phyloP scores from a whole-genome alignment of 2,888 invertebrate genomes.

The Heliconius erato region DNA sequence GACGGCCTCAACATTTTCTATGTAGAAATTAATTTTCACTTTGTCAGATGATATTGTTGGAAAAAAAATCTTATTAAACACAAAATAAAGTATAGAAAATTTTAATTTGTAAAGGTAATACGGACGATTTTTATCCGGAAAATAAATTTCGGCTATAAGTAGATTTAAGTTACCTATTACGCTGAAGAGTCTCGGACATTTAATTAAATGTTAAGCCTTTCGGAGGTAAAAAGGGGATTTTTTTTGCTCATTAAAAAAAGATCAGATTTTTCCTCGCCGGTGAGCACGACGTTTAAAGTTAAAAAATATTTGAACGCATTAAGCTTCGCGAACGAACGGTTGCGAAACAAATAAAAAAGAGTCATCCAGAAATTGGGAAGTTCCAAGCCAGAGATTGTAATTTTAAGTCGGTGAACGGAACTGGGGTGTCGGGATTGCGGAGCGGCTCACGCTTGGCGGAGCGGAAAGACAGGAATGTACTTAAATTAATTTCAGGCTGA shows the following conservation, averaged over 20 bases:
- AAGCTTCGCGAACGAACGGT: conserved; percentile 60
- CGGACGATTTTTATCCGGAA: conserved; percentile 35
- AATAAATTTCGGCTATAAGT: conserved; percentile 48
- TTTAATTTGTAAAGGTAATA: conserved; percentile 30
- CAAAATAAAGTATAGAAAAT: conserved; percentile 20
- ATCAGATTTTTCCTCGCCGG: conserved; percentile 55
- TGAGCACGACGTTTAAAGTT: conserved; percentile 54
- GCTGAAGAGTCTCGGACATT: conserved; percentile 49
- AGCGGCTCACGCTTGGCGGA: conserved; percentile 75
- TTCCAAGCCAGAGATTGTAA: conserved; percentile 67
- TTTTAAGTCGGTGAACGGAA: conserved; percentile 76
- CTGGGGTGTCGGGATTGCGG: conserved; percentile 76
- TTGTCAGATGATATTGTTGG: conserved; percentile 27
- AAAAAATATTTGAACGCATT: conserved; percentile 55
- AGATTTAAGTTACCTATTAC: conserved; percentile 51
- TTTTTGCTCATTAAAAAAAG: conserved; percentile 55
- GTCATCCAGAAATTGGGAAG: conserved; percentile 61
- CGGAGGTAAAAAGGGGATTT: conserved; percentile 45
- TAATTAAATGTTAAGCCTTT: conserved; percentile 52
- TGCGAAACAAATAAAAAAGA: conserved; percentile 66
- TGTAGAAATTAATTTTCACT: neutral
- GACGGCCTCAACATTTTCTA: neutral
- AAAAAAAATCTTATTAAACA: neutral
- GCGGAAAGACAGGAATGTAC: conserved; percentile 80
- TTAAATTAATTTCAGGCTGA: conserved; percentile 76